Evolutionary conservation across 2,113 vertebrate genomes (phyloP).

Genomic region (Hiodon tergisus): DNA sequence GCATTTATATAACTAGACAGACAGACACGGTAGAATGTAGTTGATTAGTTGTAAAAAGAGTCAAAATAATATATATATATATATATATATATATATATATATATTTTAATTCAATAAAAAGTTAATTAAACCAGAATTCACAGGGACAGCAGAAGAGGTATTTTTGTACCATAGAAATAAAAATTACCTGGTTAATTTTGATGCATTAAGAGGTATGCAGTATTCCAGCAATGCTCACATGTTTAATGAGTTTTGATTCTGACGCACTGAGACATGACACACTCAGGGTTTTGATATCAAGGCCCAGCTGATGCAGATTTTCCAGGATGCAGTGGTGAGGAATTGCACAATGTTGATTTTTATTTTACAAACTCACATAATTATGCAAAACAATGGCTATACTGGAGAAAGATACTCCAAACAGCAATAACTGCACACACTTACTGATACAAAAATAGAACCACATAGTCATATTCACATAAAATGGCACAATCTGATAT

Average conservation of each 20-base stretch:
- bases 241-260: constrained; percentile 4
- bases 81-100: too few species aligned
- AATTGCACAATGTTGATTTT: not conserved
- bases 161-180: not conserved
- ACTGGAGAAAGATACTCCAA: constrained; percentile 30
- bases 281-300: not conserved
- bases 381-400: constrained; percentile 35
- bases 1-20: too few species aligned
- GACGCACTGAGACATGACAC: not conserved
- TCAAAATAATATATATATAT: too few species aligned
- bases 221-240: constrained; percentile 6
- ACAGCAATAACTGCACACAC: constrained; percentile 9
- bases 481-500: not conserved
- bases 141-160: too few species aligned
- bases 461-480: not conserved
- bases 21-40: too few species aligned
- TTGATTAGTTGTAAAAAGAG: too few species aligned
- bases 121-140: too few species aligned
- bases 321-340: not conserved
- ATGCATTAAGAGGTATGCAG: not conserved
- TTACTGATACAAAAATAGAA: constrained; percentile 8
- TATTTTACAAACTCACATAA: not conserved
- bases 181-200: not conserved
- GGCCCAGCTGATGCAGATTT: not conserved
- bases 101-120: too few species aligned